Conservation (phyloP, 2,888 invertebrate species). For the Pomacea canaliculata region DNA sequence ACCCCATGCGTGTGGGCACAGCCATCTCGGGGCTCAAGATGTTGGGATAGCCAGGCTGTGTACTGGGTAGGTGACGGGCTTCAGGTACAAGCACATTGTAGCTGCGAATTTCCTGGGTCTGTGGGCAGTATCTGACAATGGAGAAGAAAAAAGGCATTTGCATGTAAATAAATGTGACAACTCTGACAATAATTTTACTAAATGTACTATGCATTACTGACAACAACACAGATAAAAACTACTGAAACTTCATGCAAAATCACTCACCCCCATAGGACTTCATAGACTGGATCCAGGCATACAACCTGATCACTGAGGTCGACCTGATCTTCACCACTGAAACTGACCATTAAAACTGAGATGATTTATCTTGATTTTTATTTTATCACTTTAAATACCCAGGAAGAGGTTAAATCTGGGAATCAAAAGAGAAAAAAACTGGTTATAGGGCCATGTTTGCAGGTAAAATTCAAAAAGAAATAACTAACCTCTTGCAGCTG, state of each 20-base stretch:
- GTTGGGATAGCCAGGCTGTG: constrained; percentile 70
- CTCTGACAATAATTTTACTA: too few relatives aligned
- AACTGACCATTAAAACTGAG: constrained; percentile 66
- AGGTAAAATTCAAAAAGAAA: too few relatives aligned
- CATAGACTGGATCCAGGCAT: constrained; percentile 91
- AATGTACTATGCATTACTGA: too few relatives aligned
- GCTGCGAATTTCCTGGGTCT: constrained; percentile 78
- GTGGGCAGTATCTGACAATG: constrained; percentile 74
- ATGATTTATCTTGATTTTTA: constrained; percentile 22
- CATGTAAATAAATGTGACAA: too few relatives aligned
- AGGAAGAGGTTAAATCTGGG: too few relatives aligned
- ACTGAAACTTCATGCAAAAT: background rate
- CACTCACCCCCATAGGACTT: constrained; percentile 89
- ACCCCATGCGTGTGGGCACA: constrained; percentile 77
- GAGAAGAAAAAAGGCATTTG: constrained; percentile 12
- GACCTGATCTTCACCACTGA: constrained; percentile 85
- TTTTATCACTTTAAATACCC: too few relatives aligned
- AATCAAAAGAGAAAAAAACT: too few relatives aligned
- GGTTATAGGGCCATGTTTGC: too few relatives aligned
- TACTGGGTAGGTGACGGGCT: constrained; percentile 68
- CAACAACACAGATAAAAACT: too few relatives aligned
- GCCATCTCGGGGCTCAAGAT: constrained; percentile 86
- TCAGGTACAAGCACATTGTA: constrained; percentile 89
- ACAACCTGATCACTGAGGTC: constrained; percentile 85
- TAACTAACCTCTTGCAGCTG: constrained; percentile 76